These are phyloP conservation scores for Pseudachorutes palmiensis DNA, from an alignment of 1,140 invertebrate genomes.

Conservation along the genomic window DNA sequence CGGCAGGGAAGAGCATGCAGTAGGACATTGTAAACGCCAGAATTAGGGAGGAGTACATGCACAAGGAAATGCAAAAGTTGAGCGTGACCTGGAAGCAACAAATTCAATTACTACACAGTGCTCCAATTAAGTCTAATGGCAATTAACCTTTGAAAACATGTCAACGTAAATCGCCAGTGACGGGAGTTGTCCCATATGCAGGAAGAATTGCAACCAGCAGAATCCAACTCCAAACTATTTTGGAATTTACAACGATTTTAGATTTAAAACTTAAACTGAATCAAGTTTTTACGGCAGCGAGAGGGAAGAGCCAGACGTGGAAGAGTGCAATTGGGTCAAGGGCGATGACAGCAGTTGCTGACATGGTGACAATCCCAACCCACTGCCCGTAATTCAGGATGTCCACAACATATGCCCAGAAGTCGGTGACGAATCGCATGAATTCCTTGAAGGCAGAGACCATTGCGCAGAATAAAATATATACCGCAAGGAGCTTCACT, in stretches of 20 bases:
- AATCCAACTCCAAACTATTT: conserved; percentile 22
- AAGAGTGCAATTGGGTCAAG: conserved; percentile 18
- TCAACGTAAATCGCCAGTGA: conserved; percentile 30
- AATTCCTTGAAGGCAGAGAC: conserved; percentile 19
- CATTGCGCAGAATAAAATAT: conserved; percentile 8
- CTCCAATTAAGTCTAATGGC: not conserved
- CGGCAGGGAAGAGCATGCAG: conserved; percentile 28
- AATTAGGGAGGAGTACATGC: conserved; percentile 27
- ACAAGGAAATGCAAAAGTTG: conserved; percentile 24
- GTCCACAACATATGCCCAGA: conserved; percentile 25
- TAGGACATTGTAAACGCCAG: conserved; percentile 30
- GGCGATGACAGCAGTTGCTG: conserved; percentile 21
- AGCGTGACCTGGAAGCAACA: conserved; percentile 26
- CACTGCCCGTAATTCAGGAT: conserved; percentile 24
- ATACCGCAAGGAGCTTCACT: conserved; percentile 11
- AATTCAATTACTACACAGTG: not conserved
- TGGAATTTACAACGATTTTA: no score
- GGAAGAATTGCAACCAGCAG: conserved; percentile 29
- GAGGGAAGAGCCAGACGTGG: conserved; percentile 24
- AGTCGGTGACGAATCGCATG: conserved; percentile 21
- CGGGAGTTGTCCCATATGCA: conserved; percentile 25
- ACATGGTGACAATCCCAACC: conserved; percentile 16
- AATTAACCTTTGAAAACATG: conserved; percentile 31
- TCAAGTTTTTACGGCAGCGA: conserved; percentile 18
- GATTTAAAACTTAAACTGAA: no score